phyloP scores from a whole-genome alignment of 2,113 vertebrate genomes.

The Otis tarda region DNA sequence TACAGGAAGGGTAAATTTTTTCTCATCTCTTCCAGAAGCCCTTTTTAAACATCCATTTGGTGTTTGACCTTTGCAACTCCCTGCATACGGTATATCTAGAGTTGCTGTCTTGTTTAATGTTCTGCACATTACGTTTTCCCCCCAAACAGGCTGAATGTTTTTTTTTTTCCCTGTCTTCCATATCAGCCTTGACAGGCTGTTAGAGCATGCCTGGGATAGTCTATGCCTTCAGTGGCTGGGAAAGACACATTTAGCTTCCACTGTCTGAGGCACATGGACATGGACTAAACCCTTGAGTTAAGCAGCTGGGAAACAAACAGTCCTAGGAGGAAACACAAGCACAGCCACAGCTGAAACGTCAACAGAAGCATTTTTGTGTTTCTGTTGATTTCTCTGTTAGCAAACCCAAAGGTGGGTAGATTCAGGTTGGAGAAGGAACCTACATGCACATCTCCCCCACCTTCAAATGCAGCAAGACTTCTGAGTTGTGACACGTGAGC shows the following conservation, averaged over 20 bases:
- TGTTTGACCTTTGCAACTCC: neutral
- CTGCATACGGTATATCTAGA: neutral
- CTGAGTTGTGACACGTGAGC: fast-evolving
- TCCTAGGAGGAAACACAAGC: neutral
- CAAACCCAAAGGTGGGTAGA: neutral
- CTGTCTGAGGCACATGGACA: neutral
- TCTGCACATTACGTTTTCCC: neutral
- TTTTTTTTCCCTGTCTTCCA: neutral
- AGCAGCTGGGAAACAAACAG: neutral
- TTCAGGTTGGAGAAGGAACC: neutral
- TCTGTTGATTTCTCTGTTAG: neutral
- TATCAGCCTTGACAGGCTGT: neutral
- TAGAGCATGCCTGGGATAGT: neutral
- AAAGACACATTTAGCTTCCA: neutral
- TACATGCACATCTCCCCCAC: neutral
- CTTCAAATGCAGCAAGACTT: neutral
- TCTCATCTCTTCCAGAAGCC: neutral
- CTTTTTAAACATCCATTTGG: neutral
- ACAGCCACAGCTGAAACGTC: neutral
- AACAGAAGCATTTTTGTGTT: neutral
- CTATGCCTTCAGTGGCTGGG: neutral
- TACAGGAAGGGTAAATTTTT: neutral
- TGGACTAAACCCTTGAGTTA: neutral
- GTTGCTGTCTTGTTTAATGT: neutral
- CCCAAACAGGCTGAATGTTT: neutral